These are phyloP conservation scores for Torymus tubicola DNA, from an alignment of 2,888 invertebrate genomes.

Conservation along the genomic window DNA sequence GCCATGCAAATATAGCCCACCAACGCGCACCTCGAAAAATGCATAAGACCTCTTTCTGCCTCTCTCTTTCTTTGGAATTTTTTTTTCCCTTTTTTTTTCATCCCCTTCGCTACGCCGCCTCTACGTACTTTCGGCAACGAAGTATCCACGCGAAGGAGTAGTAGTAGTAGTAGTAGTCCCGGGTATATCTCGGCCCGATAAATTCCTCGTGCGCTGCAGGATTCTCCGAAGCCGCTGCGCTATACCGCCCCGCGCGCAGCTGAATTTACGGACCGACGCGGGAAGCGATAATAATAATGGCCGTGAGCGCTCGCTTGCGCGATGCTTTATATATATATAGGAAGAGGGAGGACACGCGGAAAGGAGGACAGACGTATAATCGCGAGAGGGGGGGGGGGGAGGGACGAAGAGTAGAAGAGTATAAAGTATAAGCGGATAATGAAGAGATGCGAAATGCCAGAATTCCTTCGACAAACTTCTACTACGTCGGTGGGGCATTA, in stretches of 20 bases:
- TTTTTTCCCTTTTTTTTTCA: not conserved
- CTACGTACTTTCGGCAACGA: too few species aligned
- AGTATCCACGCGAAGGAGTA: too few species aligned
- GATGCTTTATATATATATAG: slow-evolving; percentile 34
- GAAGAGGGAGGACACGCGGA: not conserved
- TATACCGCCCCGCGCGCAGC: not conserved
- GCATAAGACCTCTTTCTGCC: slow-evolving; percentile 36
- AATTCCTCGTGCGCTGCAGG: slow-evolving; percentile 60
- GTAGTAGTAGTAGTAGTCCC: not conserved
- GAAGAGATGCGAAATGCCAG: slow-evolving; percentile 31
- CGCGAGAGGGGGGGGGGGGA: slow-evolving; percentile 14
- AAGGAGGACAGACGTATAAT: not conserved
- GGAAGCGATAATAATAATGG: slow-evolving; percentile 64
- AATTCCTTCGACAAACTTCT: not conserved
- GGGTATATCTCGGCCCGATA: slow-evolving; percentile 58
- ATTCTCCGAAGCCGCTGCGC: slow-evolving; percentile 25
- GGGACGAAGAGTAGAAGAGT: not conserved
- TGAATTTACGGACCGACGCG: slow-evolving; percentile 40
- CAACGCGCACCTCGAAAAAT: slow-evolving; percentile 39
- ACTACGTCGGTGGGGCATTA: not conserved
- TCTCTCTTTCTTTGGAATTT: slow-evolving; percentile 17
- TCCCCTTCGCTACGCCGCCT: slow-evolving; percentile 11
- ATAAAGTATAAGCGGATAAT: slow-evolving; percentile 29
- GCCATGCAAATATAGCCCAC: slow-evolving; percentile 50
- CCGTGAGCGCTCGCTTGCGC: slow-evolving; percentile 45